These are phyloP conservation scores for Lindbergichthys nudifrons DNA, from an alignment of 2,797 vertebrate genomes.

Conservation along the genomic window DNA sequence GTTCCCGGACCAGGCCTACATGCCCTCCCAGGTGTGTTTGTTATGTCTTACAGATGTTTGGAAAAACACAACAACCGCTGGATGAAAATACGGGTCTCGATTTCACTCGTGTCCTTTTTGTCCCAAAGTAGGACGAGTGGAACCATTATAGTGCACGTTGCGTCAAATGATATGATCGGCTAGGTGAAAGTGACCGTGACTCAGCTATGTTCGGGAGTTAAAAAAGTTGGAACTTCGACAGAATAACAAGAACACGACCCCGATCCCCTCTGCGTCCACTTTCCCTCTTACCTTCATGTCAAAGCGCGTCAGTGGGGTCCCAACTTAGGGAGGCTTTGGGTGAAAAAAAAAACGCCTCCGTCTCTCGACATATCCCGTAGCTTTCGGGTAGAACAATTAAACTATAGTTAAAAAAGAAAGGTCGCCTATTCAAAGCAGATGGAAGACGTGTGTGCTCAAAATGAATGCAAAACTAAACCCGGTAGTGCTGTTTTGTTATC, in stretches of 20 bases:
- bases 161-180: constrained; percentile 71
- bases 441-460: not conserved
- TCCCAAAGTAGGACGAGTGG: constrained; percentile 61
- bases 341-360: constrained; percentile 69
- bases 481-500: constrained; percentile 15
- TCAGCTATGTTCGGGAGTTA: constrained; percentile 76
- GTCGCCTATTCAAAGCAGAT: not conserved
- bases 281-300: constrained; percentile 81
- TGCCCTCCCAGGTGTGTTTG: constrained; percentile 9
- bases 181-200: constrained; percentile 76
- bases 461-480: constrained; percentile 9
- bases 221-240: constrained; percentile 55
- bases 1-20: constrained; percentile 40
- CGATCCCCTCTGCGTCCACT: constrained; percentile 4
- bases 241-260: not conserved
- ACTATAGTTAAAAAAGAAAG: not conserved
- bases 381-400: constrained; percentile 20
- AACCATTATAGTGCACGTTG: constrained; percentile 60
- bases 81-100: not conserved
- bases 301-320: constrained; percentile 74
- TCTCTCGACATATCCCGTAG: constrained; percentile 74
- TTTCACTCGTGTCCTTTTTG: constrained; percentile 33
- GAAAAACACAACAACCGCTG: not conserved
- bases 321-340: constrained; percentile 73
- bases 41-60: constrained; percentile 1